Conservation (phyloP, 1,140 invertebrate species). For the Melanaphis sacchari region DNA sequence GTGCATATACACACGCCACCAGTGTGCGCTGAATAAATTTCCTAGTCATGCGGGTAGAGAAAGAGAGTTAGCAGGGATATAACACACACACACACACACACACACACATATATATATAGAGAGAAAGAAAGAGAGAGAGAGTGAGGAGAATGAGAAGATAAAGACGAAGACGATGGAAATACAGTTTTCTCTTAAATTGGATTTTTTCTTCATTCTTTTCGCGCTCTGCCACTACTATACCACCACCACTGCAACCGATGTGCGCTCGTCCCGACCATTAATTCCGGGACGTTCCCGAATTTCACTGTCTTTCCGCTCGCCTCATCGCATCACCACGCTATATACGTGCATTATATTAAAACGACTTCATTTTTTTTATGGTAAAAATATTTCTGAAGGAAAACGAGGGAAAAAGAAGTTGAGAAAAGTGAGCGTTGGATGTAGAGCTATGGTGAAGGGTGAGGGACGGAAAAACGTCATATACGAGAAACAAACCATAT, state of each 20-base stretch:
- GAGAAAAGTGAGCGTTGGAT: conserved; percentile 1
- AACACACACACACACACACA: background rate
- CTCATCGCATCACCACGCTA: background rate
- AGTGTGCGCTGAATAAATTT: conserved; percentile 33
- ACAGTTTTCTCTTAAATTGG: conserved; percentile 57
- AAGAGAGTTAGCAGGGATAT: background rate
- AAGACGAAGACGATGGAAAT: conserved; percentile 26
- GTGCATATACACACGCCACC: background rate
- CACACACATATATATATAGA: background rate
- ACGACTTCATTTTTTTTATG: conserved; percentile 49
- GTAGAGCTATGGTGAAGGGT: background rate
- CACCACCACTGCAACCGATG: background rate
- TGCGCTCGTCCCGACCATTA: conserved; percentile 52
- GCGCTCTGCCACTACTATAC: background rate
- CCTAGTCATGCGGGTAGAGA: background rate
- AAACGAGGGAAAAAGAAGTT: conserved; percentile 46
- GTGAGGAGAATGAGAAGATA: background rate
- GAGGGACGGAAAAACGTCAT: conserved; percentile 37
- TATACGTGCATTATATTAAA: conserved; percentile 52
- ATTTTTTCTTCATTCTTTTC: conserved; percentile 42
- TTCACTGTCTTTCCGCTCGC: background rate
- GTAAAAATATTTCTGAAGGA: conserved; percentile 52
- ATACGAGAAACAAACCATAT: conserved; percentile 56
- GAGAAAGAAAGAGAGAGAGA: background rate
- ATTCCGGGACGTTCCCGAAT: conserved; percentile 53